Evolutionary conservation across 2,797 vertebrate genomes (phyloP), one percentile per base, ranked within the genome.

Genomic region (Ptychobarbus kaznakovi): DNA sequence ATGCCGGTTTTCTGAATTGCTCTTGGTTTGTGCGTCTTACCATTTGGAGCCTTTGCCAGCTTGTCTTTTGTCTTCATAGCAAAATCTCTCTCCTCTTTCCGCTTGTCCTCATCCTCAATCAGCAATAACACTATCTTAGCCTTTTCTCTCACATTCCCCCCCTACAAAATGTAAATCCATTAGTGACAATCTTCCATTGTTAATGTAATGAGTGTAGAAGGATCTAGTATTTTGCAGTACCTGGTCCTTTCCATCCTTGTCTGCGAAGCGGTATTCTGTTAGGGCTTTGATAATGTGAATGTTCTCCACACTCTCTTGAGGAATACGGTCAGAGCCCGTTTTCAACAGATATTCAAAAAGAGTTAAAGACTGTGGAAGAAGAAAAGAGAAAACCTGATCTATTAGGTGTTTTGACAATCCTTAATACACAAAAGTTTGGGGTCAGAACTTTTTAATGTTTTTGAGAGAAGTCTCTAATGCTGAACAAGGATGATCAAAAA

Each of bases 51-150:
- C 94, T 99, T 97, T 77, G 97, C 96, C 78, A 98, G 97, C 83
- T 99, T 97, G 91, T 99, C 97, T 96, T 99, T 97, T 91, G 98
- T 99, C 92, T 98, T 99, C 82, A 99, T 91, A 1, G 98, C 97
- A 92, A 97, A 98, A 63, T 96, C 96, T 91, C 98, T 93, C 93
- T 99, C 98, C 1, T 95, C 95, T 92, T 98, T 98, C 76, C 99
- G 95, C 86, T 98, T 97, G 2, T 97, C 97, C 1, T 99, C 98
- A 0, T 99, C 97, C 89, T 97, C 97, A 91, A 96, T 94, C 1
- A 99, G 96, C 46, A 96, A 91, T 44, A 99, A 95, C 51, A 99
- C 93, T 82, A 99, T 97, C 92, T 99, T 99, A 44, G 98, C 98
- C 90, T 99, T 99, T 91, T 99, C 98, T 40, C 98, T 96, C 74